Conservation (phyloP, 2,888 invertebrate genomes). For the Perithous albicinctus region DNA sequence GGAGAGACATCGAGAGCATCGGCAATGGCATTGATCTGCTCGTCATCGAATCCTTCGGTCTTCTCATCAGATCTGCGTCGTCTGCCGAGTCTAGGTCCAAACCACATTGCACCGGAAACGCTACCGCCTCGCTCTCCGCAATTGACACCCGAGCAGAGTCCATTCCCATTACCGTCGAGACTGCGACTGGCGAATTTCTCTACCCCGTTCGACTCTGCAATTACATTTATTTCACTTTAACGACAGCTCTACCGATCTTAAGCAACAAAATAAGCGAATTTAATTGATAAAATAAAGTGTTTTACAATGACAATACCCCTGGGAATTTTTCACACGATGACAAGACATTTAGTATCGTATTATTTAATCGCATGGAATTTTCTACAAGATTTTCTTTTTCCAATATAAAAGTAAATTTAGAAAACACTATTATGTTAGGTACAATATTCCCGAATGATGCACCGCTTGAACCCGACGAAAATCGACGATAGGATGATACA, state of each 20-base stretch:
- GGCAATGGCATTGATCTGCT: slow-evolving; percentile 81
- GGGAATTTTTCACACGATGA: too few species aligned
- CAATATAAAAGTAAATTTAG: too few species aligned
- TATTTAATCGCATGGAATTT: too few species aligned
- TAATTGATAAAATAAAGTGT: too few species aligned
- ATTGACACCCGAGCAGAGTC: slow-evolving; percentile 74
- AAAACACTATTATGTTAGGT: too few species aligned
- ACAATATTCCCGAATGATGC: too few species aligned
- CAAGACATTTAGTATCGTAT: too few species aligned
- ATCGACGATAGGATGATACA: slow-evolving; percentile 30
- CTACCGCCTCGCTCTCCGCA: slow-evolving; percentile 76
- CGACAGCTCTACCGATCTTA: too few species aligned
- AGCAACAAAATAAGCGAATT: too few species aligned
- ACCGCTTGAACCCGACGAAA: neutral
- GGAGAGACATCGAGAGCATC: slow-evolving; percentile 83
- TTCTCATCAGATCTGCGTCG: slow-evolving; percentile 84
- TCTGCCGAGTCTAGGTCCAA: slow-evolving; percentile 86
- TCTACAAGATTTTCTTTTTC: too few species aligned
- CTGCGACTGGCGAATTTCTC: slow-evolving; percentile 50
- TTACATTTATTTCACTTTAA: neutral
- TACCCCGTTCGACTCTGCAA: slow-evolving; percentile 44
- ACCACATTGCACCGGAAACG: slow-evolving; percentile 85
- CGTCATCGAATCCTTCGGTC: slow-evolving; percentile 74
- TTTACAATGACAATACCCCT: too few species aligned
- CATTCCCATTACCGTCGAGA: slow-evolving; percentile 62